Base-by-base conservation (phyloP, 2,888 invertebrate genomes). In the Tenodera sinensis region DNA sequence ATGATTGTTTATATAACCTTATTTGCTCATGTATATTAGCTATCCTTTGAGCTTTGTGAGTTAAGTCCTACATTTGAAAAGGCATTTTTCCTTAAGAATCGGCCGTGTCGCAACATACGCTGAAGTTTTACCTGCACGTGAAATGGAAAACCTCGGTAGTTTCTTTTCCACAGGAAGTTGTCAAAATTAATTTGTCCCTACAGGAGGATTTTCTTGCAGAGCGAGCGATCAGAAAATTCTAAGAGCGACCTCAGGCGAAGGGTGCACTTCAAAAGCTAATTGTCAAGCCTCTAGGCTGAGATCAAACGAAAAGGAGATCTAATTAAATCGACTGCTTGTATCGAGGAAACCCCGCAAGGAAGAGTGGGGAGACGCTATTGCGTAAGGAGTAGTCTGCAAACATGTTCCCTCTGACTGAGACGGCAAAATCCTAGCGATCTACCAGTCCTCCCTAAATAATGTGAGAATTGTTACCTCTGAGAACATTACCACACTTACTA, bases 331-430 rank as follows among this genome's bases (percentile, higher is more conserved):
- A 25, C 25, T 71, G 54, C 54, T 71, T 71, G 54, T 71, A 25
- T 71, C 54, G 54, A 85, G 85, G 86, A 71, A 86, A 86, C 71
- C 86, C 86, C 86, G 15, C 28, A 86, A 86, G 86, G 86, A 81
- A 86, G 30, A 28, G 81, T 71, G 86, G 86, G 25, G 54, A 71
- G 54, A 42, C 42, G 42, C 42, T 71, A 20, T 20, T 71, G 54
- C 54, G 54, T 71, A 71, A 71, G 54, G 54, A 71, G 14, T 6
- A 71, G 20, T 71, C 54, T 6, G 54, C 20, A 71, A 71, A 71
- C 54, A 71, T 71, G 54, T 71, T 42, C 42, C 12, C 42, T 42
- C 42, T 25, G 54, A 71, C 54, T 4, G 20, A 20, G 54, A 20
- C 54, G 20, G 54, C 54, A 14, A 71, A 71, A 71, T 71, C 54